Base-by-base conservation (phyloP, 2,113 vertebrate genomes). In the Poecile atricapillus region DNA sequence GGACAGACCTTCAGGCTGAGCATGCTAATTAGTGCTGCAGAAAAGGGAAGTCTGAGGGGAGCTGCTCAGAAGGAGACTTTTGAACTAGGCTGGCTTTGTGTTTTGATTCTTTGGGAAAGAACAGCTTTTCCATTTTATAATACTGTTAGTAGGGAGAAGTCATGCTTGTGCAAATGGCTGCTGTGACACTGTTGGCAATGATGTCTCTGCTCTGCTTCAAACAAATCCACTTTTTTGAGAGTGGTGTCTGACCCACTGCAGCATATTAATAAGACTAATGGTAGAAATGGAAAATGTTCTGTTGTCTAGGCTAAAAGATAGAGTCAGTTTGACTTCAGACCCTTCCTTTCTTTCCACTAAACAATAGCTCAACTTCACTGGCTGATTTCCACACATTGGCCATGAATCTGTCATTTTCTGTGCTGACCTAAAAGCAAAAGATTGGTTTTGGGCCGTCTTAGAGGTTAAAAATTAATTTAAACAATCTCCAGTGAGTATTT, bases 1-100 rank as follows among this genome's bases (percentile, higher is more conserved):
- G 91, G 93, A 83, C 59, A 87, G 91, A 56, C 39, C 95, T 94
- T 59, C 70, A 84, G 86, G 92, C 86, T 68, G 31, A 93, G 50
- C 1, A 1, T 82, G 80, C 62, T 95, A 89, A 93, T 96, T 96
- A 94, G 62, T 25, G 14, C 69, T 87, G 86, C 73, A 91, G 83
- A 82, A 86, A 77, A 79, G 60, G 15, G 46, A 89, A 68, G 22
- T 90, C 90, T 89, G 68, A 82, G 60, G 80, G 77, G 74, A 96
- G 16, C 73, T 58, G 65, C 90, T 95, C 86, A 79, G 74, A 53
- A 87, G n/a, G 90, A 93, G 83, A 88, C 62, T 87, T 69, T 58
- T 78, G 83, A 91, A 79, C 62, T 68, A 60, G 76, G 21, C 35
- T 85, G 63, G 39, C 37, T 77, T 88, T 85, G 83, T 71, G 58